Conservation (phyloP, 2,797 vertebrate genomes). For the Siniperca undulata region DNA sequence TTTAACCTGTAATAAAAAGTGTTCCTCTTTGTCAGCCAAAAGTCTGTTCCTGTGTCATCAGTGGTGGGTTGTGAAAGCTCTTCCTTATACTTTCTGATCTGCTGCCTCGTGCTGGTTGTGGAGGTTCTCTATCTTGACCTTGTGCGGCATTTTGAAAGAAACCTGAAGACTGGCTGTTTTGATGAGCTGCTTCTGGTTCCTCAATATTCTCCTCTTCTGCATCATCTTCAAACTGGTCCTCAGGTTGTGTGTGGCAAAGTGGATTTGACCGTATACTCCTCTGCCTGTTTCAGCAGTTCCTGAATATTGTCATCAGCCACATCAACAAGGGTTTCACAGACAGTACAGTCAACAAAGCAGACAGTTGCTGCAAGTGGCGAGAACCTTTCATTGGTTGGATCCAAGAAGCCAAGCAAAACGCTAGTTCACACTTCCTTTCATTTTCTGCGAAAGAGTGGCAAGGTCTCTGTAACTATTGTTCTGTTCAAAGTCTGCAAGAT, state of each 20-base stretch:
- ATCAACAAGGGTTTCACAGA: slow-evolving; percentile 51
- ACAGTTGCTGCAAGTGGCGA: slow-evolving; percentile 43
- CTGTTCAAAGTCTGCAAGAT: slow-evolving; percentile 39
- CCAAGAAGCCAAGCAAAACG: slow-evolving; percentile 36
- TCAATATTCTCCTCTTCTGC: slow-evolving; percentile 22
- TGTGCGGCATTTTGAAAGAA: slow-evolving; percentile 35
- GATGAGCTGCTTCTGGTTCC: slow-evolving; percentile 28
- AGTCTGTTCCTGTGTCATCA: not conserved
- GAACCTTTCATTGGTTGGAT: slow-evolving; percentile 45
- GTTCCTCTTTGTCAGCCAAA: slow-evolving; percentile 5
- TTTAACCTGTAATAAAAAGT: slow-evolving; percentile 7
- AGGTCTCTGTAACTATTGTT: slow-evolving; percentile 18
- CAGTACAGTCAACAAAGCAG: slow-evolving; percentile 41
- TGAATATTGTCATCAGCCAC: slow-evolving; percentile 50
- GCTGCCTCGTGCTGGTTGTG: slow-evolving; percentile 30
- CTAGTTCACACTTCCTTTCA: slow-evolving; percentile 26
- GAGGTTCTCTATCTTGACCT: slow-evolving; percentile 11
- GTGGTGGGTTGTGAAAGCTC: slow-evolving; percentile 18
- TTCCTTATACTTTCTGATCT: slow-evolving; percentile 44
- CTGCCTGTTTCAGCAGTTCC: slow-evolving; percentile 52
- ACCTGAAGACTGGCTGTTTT: not conserved
- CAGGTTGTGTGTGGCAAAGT: slow-evolving; percentile 15
- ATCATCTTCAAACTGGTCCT: slow-evolving; percentile 44
- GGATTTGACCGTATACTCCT: slow-evolving; percentile 33
- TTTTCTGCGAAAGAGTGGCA: slow-evolving; percentile 39